These are phyloP conservation scores for Mus caroli DNA, from an alignment of 2,797 vertebrate genomes.

Conservation along the genomic window DNA sequence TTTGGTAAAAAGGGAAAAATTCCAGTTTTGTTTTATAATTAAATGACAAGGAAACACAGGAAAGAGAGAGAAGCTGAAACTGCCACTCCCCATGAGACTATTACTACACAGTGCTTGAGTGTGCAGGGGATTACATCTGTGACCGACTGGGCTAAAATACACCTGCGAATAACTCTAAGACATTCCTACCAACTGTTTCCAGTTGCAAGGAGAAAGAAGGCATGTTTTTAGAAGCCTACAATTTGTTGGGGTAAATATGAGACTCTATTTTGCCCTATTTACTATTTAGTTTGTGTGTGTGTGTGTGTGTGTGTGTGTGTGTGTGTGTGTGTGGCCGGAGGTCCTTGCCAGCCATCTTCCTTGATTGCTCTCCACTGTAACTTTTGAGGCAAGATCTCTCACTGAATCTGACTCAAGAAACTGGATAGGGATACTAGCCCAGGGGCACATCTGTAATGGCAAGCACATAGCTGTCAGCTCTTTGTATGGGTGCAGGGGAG, in stretches of 20 bases:
- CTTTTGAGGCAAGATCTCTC: neutral
- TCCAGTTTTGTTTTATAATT: slow-evolving; percentile 20
- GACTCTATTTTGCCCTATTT: neutral
- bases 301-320: no score
- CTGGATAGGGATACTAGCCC: neutral
- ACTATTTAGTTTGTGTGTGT: no score
- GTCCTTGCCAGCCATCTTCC: neutral
- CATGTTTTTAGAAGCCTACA: neutral
- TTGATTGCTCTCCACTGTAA: neutral
- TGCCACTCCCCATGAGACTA: neutral
- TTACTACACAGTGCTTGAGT: neutral
- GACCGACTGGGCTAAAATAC: neutral
- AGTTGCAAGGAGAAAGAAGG: neutral
- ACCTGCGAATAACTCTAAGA: neutral
- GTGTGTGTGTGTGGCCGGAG: no score
- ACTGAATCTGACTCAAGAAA: neutral
- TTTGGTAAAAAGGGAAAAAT: neutral
- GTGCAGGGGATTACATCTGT: neutral
- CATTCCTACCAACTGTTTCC: neutral
- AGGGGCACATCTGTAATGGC: neutral
- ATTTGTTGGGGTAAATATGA: neutral
- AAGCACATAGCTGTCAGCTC: neutral
- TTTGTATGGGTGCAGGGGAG: neutral
- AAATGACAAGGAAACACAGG: neutral
- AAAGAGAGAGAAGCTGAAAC: neutral